phyloP scores from a whole-genome alignment of 2,113 vertebrate species.

The Galeopterus variegatus region DNA sequence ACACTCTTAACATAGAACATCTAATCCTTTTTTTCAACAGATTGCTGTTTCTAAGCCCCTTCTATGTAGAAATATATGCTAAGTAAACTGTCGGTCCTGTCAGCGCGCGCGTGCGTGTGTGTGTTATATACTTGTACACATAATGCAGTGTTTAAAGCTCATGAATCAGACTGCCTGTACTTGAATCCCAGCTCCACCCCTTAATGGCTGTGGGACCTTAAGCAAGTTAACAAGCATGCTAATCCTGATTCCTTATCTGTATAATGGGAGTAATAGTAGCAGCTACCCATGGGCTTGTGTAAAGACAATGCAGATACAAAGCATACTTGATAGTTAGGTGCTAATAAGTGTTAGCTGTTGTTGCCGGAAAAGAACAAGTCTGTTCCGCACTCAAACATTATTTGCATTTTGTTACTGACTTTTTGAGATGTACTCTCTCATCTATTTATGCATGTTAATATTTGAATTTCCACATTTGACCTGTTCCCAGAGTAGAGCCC shows the following conservation, averaged over 20 bases:
- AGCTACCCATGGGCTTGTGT: neutral
- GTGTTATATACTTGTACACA: rapidly evolving
- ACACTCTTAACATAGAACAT: neutral
- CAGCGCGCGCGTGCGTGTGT: neutral
- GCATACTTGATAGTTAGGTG: neutral
- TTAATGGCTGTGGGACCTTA: neutral
- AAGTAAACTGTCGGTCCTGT: neutral
- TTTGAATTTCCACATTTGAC: neutral
- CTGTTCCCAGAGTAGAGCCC: neutral
- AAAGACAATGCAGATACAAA: neutral
- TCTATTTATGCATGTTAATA: neutral
- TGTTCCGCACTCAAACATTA: neutral
- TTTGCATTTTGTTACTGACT: neutral
- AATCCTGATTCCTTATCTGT: conserved; percentile 31
- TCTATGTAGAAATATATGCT: neutral
- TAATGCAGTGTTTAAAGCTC: neutral
- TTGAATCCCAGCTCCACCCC: neutral
- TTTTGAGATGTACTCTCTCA: neutral
- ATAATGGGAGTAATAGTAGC: neutral
- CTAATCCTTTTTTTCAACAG: neutral
- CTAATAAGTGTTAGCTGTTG: neutral
- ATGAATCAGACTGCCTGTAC: neutral
- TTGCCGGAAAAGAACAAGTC: neutral
- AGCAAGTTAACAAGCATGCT: neutral
- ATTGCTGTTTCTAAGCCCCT: neutral